phyloP scores from a whole-genome alignment of 2,888 invertebrate species.

The Rhyacophila evoluta region DNA sequence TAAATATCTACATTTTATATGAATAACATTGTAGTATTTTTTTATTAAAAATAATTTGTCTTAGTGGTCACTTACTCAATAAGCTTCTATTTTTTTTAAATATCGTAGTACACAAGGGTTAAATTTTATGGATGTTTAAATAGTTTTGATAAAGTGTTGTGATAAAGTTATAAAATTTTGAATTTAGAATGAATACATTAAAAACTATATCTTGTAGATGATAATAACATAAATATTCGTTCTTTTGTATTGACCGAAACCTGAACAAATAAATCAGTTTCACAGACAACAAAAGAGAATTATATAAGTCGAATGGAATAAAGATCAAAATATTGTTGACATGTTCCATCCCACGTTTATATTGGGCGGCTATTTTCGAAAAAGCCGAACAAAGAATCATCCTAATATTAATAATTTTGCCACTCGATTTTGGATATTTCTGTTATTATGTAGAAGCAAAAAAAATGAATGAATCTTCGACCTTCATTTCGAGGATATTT shows the following conservation, averaged over 20 bases:
- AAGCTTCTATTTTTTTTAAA: too few species aligned
- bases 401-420: background rate
- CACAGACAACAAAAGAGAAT: background rate
- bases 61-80: too few species aligned
- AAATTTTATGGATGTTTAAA: too few species aligned
- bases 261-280: conserved; percentile 5
- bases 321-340: conserved; percentile 22
- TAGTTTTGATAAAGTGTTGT: too few species aligned
- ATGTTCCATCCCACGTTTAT: background rate
- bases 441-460: background rate
- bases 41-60: too few species aligned
- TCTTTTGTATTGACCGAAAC: background rate
- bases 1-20: too few species aligned
- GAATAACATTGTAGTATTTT: too few species aligned
- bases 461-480: conserved; percentile 16
- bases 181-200: too few species aligned
- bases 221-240: too few species aligned
- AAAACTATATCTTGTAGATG: too few species aligned
- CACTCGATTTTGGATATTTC: background rate
- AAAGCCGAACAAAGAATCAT: background rate
- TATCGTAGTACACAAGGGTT: too few species aligned
- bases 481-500: background rate
- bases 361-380: background rate
- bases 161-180: too few species aligned
- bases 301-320: background rate